Base-by-base conservation (phyloP, 2,113 vertebrate species). In the Corydoras sp. region DNA sequence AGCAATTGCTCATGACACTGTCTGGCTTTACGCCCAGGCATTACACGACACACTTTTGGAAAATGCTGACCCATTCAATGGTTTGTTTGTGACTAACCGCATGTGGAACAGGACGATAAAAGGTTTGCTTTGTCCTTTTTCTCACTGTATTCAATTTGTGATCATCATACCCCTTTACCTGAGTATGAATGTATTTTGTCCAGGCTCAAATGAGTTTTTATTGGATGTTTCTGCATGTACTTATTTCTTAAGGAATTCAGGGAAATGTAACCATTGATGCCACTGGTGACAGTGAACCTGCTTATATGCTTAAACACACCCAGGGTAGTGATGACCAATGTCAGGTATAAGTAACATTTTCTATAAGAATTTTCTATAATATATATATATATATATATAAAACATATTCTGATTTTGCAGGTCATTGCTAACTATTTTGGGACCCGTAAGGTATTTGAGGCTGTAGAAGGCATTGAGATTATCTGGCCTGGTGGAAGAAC, bases 261-360 rank as follows among this genome's bases (percentile, higher is more conserved):
- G 80, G 82, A 67, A 77, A 81, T 5, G 82, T 83, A 31, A 83
- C 75, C 5, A 80, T 83, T 12, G 80, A 83, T 62, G 55, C 68
- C 15, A 79, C 63, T n/a, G 79, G 82, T 62, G 82, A 83, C 60
- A 62, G 80, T 50, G 76, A 81, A 60, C 71, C 75, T 9, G 72
- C 74, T 48, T 81, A 80, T 43, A 83, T 80, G 78, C 73, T 80
- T 65, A 69, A 74, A 30, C 80, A 83, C 43, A n/a, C 65, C 35
- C 78, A 80, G 58, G 60, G 67, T 11, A 43, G 55, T 10, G 67
- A 58, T 11, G 69, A 65, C 24, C 61, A 73, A 24, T 79, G 76
- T 71, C 68, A 78, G 72, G 76, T 83, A 29, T 35, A 24, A 54
- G 2, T 3, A 51, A 18, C 10, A 67, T 3, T 15, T 15, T 30